These are phyloP conservation scores for Drosophila quasianomalipes DNA, from an alignment of 2,888 invertebrate species.

Conservation along the genomic window DNA sequence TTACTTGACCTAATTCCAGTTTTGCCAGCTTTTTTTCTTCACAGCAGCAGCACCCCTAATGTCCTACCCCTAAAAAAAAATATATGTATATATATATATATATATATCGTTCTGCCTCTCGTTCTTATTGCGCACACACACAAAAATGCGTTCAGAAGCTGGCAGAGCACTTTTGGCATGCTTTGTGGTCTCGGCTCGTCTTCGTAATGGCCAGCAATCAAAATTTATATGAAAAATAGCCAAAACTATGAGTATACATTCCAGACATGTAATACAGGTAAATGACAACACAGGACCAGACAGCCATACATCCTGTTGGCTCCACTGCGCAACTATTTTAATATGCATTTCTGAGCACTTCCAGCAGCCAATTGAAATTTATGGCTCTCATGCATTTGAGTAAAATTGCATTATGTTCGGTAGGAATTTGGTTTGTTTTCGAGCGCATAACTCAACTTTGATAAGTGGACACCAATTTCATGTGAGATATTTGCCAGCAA, in stretches of 20 bases:
- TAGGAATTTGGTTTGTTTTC: not conserved
- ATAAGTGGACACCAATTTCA: not conserved
- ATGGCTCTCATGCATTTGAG: constrained; percentile 17
- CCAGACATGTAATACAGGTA: constrained; percentile 44
- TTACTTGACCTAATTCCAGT: constrained; percentile 74
- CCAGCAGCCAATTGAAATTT: constrained; percentile 48
- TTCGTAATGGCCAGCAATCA: constrained; percentile 49
- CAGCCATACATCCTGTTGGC: not conserved
- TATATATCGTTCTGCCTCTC: not conserved
- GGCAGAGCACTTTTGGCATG: constrained; percentile 56
- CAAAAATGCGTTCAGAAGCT: constrained; percentile 66
- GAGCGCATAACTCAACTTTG: constrained; percentile 5
- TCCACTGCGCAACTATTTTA: constrained; percentile 62
- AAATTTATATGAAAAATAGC: constrained; percentile 69
- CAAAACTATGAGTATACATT: constrained; percentile 42
- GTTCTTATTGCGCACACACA: constrained; percentile 33
- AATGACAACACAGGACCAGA: constrained; percentile 2
- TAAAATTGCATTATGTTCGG: constrained; percentile 20
- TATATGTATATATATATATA: not conserved
- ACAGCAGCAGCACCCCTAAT: constrained; percentile 46
- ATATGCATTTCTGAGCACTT: constrained; percentile 56
- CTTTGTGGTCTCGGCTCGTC: constrained; percentile 43
- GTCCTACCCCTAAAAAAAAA: constrained; percentile 20
- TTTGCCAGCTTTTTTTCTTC: constrained; percentile 5
- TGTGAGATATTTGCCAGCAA: not conserved